Conservation (phyloP, 2,113 vertebrate genomes). For the Hyaena hyaena region DNA sequence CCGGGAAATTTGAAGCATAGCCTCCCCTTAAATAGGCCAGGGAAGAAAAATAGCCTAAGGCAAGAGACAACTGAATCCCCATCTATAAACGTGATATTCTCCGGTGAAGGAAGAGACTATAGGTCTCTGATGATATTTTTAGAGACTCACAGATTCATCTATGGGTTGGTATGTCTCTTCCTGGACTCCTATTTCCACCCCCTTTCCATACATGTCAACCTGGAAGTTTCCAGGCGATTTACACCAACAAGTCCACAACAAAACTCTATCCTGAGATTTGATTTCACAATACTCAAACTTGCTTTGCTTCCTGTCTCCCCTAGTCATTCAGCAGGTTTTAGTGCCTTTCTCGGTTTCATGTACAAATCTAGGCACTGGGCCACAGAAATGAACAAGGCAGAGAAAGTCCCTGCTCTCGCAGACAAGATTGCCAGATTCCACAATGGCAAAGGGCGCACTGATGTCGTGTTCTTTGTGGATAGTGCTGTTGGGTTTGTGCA, state of each 20-base stretch:
- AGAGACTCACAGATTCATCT: not conserved
- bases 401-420: not conserved
- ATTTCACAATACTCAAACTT: not conserved
- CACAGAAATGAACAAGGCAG: not conserved
- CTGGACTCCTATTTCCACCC: not conserved
- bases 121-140: not conserved
- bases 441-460: too few species aligned
- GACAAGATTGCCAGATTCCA: fast-evolving
- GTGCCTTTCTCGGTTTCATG: not conserved
- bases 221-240: not conserved
- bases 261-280: not conserved
- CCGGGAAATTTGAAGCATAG: not conserved
- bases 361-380: not conserved
- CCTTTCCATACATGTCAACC: not conserved
- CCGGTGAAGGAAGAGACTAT: not conserved
- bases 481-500: not conserved
- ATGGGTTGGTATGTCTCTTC: not conserved
- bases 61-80: not conserved
- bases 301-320: not conserved
- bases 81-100: not conserved
- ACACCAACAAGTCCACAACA: not conserved
- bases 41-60: not conserved
- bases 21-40: not conserved
- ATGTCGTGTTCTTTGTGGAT: not conserved
- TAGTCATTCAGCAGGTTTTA: not conserved